Percentiles rank a stretch among this genome's conserved stretches.
Conservation (phyloP, 2,113 vertebrate genomes). For the Rhineura floridana region DNA sequence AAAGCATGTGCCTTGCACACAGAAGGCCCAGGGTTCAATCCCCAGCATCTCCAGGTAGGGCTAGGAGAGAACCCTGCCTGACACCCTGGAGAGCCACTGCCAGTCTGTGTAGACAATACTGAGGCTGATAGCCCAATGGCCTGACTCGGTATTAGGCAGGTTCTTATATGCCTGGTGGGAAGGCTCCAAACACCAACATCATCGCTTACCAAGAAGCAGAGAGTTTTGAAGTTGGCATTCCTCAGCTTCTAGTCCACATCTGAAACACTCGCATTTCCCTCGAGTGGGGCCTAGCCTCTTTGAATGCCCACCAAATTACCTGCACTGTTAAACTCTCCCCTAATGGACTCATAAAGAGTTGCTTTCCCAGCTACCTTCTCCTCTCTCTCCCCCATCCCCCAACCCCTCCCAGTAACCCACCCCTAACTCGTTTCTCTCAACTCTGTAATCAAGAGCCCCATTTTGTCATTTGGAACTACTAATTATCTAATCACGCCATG, state of each 20-base stretch:
- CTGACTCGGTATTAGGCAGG: too few species aligned
- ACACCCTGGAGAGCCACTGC: too few species aligned
- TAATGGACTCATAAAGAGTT: constrained; percentile 67
- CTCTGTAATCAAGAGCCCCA: constrained; percentile 79
- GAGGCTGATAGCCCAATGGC: too few species aligned
- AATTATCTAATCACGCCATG: constrained; percentile 86
- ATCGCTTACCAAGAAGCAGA: too few species aligned
- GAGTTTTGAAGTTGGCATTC: background rate
- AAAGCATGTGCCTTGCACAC: too few species aligned
- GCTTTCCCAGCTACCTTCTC: background rate
- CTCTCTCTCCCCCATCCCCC: constrained; percentile 12
- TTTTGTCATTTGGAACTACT: constrained; percentile 87
- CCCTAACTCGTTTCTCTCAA: constrained; percentile 58
- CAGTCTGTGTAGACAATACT: too few species aligned
- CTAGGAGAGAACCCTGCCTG: too few species aligned
- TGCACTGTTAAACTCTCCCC: constrained; percentile 61
- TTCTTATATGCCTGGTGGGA: too few species aligned
- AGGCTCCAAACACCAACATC: background rate
- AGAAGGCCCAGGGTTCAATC: too few species aligned
- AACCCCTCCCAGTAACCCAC: background rate
- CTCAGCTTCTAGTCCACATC: background rate
- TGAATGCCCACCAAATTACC: constrained; percentile 69
- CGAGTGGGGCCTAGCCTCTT: constrained; percentile 9
- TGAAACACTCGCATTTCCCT: background rate
- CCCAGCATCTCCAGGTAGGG: too few species aligned